These are phyloP conservation scores for Bombus confusus DNA, from an alignment of 1,140 invertebrate genomes.

Conservation along the genomic window DNA sequence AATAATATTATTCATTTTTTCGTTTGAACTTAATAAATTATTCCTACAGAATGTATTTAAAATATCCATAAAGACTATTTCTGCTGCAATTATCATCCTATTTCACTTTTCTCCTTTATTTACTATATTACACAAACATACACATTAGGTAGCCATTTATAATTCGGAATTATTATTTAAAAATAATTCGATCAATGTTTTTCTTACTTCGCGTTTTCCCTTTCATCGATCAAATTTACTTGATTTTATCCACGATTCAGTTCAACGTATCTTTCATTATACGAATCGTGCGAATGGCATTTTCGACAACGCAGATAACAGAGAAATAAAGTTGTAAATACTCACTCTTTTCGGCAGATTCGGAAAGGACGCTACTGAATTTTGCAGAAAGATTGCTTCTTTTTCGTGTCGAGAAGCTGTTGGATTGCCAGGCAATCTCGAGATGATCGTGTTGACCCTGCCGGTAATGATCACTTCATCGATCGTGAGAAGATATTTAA, in stretches of 20 bases:
- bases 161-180: not conserved
- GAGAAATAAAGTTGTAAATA: conserved; percentile 9
- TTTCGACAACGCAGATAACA: not conserved
- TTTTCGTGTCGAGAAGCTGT: not conserved
- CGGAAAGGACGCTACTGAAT: conserved; percentile 41
- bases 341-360: conserved; percentile 17
- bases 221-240: not conserved
- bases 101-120: not conserved
- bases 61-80: not conserved
- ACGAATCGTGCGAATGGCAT: conserved; percentile 18
- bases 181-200: not conserved
- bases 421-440: no score
- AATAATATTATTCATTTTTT: not conserved
- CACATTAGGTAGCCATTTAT: not conserved
- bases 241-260: conserved; percentile 11
- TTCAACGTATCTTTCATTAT: conserved; percentile 6
- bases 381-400: not conserved
- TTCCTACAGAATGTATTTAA: not conserved
- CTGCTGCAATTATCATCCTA: not conserved
- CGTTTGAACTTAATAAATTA: not conserved
- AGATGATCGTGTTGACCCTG: not conserved
- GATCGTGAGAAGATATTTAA: not conserved
- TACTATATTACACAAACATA: not conserved
- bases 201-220: not conserved
- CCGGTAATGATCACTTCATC: conserved; percentile 2